These are phyloP conservation scores for Xyliphius kryptos DNA, from an alignment of 2,113 vertebrate genomes.

Conservation along the genomic window DNA sequence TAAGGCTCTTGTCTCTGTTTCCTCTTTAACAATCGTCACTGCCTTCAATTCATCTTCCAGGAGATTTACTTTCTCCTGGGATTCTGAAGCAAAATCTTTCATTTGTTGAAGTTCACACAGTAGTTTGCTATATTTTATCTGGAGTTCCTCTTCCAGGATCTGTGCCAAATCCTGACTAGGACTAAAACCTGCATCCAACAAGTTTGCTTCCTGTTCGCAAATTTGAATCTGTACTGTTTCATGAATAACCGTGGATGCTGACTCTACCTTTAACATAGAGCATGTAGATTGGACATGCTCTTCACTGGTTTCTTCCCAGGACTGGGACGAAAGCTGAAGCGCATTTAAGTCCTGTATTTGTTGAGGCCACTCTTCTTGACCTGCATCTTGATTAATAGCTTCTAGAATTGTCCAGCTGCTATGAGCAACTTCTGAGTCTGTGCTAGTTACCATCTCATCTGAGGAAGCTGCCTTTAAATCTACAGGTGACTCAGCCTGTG, in stretches of 20 bases:
- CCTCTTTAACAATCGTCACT: conserved; percentile 62
- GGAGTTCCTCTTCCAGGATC: conserved; percentile 59
- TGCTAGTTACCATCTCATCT: conserved; percentile 69
- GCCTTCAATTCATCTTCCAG: conserved; percentile 47
- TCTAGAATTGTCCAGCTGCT: conserved; percentile 72
- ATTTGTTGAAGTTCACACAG: conserved; percentile 68
- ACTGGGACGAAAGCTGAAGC: conserved; percentile 50
- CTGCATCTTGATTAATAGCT: conserved; percentile 63
- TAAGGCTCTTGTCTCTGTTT: conserved; percentile 60
- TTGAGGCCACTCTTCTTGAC: conserved; percentile 63
- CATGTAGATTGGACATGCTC: conserved; percentile 47
- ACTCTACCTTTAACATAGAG: conserved; percentile 54
- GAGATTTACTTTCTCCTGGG: conserved; percentile 59
- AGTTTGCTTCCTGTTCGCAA: conserved; percentile 44
- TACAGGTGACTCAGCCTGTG: too few species aligned
- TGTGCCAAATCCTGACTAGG: conserved; percentile 58
- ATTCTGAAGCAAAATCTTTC: conserved; percentile 58
- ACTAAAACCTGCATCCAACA: neutral
- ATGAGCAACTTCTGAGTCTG: conserved; percentile 69
- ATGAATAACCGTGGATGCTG: conserved; percentile 57
- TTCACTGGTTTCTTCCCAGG: conserved; percentile 61
- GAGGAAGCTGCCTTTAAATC: conserved; percentile 65
- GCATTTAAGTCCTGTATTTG: conserved; percentile 55
- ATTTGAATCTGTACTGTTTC: conserved; percentile 57
- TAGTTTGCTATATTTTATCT: conserved; percentile 63